Evolutionary conservation across 35 echinoderm and acorn worm species (phyloP).

Genomic region (Lytechinus pictus): DNA sequence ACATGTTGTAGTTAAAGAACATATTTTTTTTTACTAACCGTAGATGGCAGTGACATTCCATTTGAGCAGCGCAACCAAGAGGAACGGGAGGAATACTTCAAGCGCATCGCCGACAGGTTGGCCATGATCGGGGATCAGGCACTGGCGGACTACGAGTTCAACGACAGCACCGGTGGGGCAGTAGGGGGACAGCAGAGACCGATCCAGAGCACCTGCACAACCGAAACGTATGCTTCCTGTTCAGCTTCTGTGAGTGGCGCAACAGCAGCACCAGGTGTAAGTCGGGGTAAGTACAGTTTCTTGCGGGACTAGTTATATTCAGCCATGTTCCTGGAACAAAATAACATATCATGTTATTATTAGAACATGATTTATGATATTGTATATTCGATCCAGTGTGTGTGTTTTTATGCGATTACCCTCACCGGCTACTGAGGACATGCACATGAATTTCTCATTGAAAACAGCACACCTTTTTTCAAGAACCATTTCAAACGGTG

Average conservation of each 20-base stretch:
- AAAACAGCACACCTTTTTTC: too few species aligned
- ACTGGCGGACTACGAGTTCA: slow-evolving; percentile 66
- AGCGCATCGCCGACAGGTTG: slow-evolving; percentile 84
- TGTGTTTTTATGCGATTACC: too few species aligned
- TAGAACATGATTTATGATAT: too few species aligned
- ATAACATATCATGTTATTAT: too few species aligned
- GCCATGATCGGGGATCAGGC: slow-evolving; percentile 90
- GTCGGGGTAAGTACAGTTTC: neutral
- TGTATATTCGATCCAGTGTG: too few species aligned
- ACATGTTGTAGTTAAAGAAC: too few species aligned
- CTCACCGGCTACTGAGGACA: too few species aligned
- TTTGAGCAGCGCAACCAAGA: slow-evolving; percentile 63
- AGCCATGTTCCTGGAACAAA: too few species aligned
- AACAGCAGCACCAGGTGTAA: neutral
- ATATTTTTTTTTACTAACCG: neutral
- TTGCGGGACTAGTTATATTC: neutral
- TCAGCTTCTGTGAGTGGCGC: slow-evolving; percentile 12
- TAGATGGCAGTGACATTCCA: slow-evolving; percentile 73
- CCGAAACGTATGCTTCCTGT: slow-evolving; percentile 39
- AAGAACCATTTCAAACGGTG: too few species aligned
- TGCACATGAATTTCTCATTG: too few species aligned
- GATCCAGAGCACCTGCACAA: neutral
- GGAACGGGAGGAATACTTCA: slow-evolving; percentile 87
- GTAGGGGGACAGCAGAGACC: neutral
- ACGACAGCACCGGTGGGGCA: neutral